Evolutionary conservation across 2,797 vertebrate genomes (phyloP).

Genomic region (Carduelis carduelis): DNA sequence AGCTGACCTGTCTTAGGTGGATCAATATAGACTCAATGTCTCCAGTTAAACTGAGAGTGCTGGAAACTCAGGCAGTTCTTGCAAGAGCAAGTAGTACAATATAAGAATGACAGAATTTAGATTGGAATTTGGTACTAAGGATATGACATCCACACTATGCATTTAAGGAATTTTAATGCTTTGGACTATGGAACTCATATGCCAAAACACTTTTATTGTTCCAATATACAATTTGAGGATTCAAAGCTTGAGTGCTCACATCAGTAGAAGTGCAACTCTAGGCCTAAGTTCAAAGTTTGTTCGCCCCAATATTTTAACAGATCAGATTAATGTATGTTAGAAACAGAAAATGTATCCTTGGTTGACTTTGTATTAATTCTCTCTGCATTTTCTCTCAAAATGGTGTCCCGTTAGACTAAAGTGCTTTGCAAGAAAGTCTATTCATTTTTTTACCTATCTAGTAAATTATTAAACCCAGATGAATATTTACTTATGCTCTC

Average conservation of each 20-base stretch:
- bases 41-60: neutral
- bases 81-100: neutral
- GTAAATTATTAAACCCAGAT: neutral
- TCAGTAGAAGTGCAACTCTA: neutral
- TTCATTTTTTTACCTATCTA: neutral
- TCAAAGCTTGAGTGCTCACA: neutral
- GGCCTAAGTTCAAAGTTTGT: neutral
- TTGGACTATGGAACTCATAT: neutral
- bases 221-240: neutral
- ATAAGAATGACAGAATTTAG: neutral
- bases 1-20: neutral
- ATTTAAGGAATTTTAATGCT: neutral
- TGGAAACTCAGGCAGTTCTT: neutral
- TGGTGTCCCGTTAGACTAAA: neutral
- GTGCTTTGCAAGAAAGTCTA: neutral
- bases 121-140: neutral
- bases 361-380: neutral
- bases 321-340: neutral
- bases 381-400: neutral
- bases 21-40: neutral
- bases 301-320: neutral
- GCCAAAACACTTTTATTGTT: neutral
- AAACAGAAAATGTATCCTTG: neutral
- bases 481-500: neutral
- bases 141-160: neutral